Evolutionary conservation across 2,113 vertebrate genomes (phyloP).

Genomic region (Chloroceryle aenea): DNA sequence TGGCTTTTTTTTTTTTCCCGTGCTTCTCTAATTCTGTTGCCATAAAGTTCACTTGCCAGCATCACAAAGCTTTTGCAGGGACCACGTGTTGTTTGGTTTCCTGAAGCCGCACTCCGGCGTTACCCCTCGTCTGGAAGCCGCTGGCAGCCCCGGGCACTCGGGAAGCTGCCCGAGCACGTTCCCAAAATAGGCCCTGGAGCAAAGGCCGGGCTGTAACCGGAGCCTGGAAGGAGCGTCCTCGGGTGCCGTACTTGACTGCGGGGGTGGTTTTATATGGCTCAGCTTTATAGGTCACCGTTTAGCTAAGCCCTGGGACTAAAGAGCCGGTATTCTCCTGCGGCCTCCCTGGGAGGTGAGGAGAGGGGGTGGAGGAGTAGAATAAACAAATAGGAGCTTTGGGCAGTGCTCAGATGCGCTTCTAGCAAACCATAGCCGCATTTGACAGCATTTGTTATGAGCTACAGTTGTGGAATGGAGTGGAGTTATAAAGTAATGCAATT

Average conservation of each 20-base stretch:
- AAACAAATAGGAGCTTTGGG: background rate
- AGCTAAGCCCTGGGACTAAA: background rate
- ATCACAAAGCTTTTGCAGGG: fast-evolving
- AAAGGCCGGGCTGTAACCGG: background rate
- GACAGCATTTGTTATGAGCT: background rate
- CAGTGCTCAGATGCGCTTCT: background rate
- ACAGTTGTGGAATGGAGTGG: background rate
- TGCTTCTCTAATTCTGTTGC: background rate
- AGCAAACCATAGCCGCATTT: background rate
- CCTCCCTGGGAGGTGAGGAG: background rate
- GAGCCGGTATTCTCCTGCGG: background rate
- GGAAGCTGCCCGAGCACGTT: background rate
- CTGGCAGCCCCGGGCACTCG: background rate
- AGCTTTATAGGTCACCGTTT: background rate
- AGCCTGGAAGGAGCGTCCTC: background rate
- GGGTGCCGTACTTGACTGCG: background rate
- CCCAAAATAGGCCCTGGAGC: background rate
- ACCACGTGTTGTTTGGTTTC: fast-evolving
- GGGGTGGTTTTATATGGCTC: background rate
- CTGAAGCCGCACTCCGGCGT: fast-evolving
- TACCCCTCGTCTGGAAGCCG: fast-evolving
- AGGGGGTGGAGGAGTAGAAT: background rate
- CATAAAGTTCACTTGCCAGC: background rate
- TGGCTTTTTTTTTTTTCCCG: background rate
- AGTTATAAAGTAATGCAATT: background rate